Conservation (phyloP, 2,113 vertebrate genomes). For the Ciconia maguari region DNA sequence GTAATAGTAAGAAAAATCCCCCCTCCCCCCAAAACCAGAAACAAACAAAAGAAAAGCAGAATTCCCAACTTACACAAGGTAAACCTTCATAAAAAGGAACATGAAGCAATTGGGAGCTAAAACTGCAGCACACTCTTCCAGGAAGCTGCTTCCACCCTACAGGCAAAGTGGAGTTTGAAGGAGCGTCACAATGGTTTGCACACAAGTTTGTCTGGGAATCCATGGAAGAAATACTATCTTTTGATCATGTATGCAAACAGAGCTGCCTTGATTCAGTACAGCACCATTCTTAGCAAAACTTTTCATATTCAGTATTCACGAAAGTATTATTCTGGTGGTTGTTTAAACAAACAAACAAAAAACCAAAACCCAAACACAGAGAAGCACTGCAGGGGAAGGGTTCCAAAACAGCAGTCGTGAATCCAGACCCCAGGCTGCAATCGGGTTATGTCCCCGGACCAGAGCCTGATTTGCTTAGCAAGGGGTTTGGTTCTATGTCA, state of each 20-base stretch:
- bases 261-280: slow-evolving; percentile 25
- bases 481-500: neutral
- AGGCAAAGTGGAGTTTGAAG: neutral
- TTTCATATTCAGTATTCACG: neutral
- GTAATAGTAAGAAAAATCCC: neutral
- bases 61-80: slow-evolving; percentile 1
- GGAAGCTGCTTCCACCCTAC: neutral
- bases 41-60: neutral
- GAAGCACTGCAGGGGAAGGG: neutral
- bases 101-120: neutral
- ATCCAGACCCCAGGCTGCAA: neutral
- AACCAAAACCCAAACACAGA: neutral
- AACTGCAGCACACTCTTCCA: neutral
- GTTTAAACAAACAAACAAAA: neutral
- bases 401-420: neutral
- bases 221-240: neutral
- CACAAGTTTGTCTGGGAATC: neutral
- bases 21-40: neutral
- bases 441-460: neutral
- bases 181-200: neutral
- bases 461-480: neutral
- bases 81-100: slow-evolving; percentile 47
- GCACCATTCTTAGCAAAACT: neutral
- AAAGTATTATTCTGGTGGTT: neutral
- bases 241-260: neutral